phyloP scores from a whole-genome alignment of 2,797 vertebrate genomes.

The Rhinophrynus dorsalis region DNA sequence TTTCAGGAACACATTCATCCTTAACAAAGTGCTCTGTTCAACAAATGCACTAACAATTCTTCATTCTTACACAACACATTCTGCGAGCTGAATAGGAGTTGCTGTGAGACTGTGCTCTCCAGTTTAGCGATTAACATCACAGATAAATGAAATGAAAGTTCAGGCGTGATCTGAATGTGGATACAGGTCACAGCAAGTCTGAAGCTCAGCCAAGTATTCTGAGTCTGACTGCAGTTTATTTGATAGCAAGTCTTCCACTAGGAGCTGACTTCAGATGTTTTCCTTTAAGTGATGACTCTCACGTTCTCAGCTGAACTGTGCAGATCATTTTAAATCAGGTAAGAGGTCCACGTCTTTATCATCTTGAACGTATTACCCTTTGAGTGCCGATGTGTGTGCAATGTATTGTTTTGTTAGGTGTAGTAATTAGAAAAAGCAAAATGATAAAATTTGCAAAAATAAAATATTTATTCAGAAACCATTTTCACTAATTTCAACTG shows the following conservation, averaged over 20 bases:
- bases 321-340: background rate
- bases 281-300: conserved; percentile 11
- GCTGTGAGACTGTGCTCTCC: background rate
- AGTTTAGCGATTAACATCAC: conserved; percentile 8
- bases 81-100: background rate
- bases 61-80: conserved; percentile 3
- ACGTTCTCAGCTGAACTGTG: background rate
- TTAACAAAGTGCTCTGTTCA: conserved; percentile 10
- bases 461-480: too few species aligned
- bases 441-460: too few species aligned
- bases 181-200: conserved; percentile 23
- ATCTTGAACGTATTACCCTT: too few species aligned
- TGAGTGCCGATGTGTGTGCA: too few species aligned
- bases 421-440: too few species aligned
- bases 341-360: conserved; percentile 2
- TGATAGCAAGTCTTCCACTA: background rate
- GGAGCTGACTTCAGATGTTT: background rate
- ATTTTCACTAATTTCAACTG: too few species aligned
- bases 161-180: conserved; percentile 29
- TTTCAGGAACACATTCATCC: too few species aligned
- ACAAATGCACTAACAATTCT: too few species aligned
- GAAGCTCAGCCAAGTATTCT: conserved; percentile 7
- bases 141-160: background rate
- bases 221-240: background rate
- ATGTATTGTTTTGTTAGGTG: too few species aligned